These are phyloP conservation scores for Macrocentrus cingulum DNA, from an alignment of 1,140 invertebrate species.

Conservation along the genomic window DNA sequence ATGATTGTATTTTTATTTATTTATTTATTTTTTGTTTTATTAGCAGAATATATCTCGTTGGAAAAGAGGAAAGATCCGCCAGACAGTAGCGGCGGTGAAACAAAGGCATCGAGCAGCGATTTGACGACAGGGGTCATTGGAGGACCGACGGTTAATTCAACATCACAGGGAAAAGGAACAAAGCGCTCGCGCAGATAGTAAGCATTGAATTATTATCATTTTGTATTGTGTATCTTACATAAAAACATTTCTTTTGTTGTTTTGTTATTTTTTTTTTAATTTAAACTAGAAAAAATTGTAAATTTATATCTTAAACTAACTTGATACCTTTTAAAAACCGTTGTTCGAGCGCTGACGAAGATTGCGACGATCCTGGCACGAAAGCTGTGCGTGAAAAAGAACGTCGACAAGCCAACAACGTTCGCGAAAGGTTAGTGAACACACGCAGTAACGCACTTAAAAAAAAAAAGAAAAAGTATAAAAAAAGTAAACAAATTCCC, in stretches of 20 bases:
- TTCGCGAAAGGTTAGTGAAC: constrained; percentile 88
- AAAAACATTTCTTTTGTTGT: too few species aligned
- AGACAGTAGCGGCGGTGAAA: constrained; percentile 66
- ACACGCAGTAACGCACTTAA: constrained; percentile 53
- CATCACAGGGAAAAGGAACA: constrained; percentile 62
- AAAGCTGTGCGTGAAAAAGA: constrained; percentile 95
- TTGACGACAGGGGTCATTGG: constrained; percentile 56
- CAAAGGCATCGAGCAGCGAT: constrained; percentile 71
- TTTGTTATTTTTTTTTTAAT: constrained; percentile 8
- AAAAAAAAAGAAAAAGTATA: too few species aligned
- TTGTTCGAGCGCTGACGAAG: constrained; percentile 75
- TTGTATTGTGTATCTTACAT: too few species aligned
- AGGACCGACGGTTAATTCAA: constrained; percentile 61
- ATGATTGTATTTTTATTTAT: too few species aligned
- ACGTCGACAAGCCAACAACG: constrained; percentile 96
- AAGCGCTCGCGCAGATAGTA: constrained; percentile 79
- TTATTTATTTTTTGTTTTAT: too few species aligned
- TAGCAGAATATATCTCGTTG: constrained; percentile 60
- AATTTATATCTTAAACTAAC: constrained; percentile 47
- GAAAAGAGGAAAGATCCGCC: constrained; percentile 87
- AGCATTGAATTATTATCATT: constrained; percentile 57
- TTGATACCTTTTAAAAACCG: constrained; percentile 58
- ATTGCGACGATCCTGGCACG: constrained; percentile 79
- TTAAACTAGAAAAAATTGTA: constrained; percentile 29
- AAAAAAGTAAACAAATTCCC: too few species aligned